phyloP scores from a whole-genome alignment of 2,888 invertebrate genomes.

The Erpobdella octoculata region DNA sequence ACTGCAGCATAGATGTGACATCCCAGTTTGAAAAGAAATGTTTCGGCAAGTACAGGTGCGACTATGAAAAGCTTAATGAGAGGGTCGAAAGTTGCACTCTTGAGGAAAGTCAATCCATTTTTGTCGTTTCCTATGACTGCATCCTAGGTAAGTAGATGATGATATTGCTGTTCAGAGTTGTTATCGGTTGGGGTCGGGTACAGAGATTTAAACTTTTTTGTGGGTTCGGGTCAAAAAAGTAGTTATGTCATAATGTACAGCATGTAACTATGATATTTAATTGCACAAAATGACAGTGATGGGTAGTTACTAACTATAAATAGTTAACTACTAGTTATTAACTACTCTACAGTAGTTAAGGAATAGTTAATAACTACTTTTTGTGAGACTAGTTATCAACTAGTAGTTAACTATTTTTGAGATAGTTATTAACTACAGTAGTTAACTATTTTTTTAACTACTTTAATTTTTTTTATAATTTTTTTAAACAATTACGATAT shows the following conservation, averaged over 20 bases:
- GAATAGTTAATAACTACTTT: background rate
- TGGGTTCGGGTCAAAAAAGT: too few relatives aligned
- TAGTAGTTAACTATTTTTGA: background rate
- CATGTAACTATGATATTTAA: background rate
- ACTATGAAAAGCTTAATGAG: background rate
- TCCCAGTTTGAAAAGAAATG: background rate
- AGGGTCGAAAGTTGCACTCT: background rate
- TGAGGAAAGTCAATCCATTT: background rate
- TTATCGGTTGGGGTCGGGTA: too few relatives aligned
- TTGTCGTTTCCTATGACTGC: background rate
- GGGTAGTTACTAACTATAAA: background rate
- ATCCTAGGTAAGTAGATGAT: background rate
- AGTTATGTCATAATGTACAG: background rate
- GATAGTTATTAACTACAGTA: background rate
- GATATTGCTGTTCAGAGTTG: too few relatives aligned
- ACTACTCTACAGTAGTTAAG: background rate
- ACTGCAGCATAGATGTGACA: slow-evolving; percentile 4
- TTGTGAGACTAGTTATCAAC: background rate
- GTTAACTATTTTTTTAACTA: background rate
- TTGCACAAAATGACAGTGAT: background rate
- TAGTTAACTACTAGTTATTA: background rate
- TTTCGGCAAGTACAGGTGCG: background rate
- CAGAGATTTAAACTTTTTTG: too few relatives aligned
- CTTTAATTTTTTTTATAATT: background rate
- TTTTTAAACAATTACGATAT: too few relatives aligned